These are phyloP conservation scores for Scalopus aquaticus DNA, from an alignment of 2,113 vertebrate species.

Conservation along the genomic window DNA sequence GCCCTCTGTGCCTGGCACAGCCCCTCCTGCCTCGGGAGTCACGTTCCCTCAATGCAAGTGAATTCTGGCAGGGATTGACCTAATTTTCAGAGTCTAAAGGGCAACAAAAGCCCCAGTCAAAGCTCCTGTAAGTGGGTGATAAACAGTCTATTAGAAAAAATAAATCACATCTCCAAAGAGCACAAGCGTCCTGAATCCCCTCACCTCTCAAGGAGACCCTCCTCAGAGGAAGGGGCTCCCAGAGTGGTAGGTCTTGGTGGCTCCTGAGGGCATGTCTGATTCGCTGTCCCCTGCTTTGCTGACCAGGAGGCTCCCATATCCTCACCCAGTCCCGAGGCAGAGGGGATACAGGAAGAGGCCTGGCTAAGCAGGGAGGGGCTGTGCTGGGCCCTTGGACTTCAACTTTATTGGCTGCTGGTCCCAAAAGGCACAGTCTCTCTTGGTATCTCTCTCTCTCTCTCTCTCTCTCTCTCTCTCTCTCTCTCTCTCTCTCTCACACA, in stretches of 20 bases:
- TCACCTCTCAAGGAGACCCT: conserved; percentile 72
- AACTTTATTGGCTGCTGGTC: no score
- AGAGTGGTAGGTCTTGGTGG: rapidly evolving
- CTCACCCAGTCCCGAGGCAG: no score
- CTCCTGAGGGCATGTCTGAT: background rate
- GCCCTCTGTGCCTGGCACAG: background rate
- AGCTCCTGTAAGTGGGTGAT: conserved; percentile 41
- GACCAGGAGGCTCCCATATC: no score
- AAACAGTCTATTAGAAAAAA: conserved; percentile 69
- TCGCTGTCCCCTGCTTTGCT: background rate
- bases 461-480: no score
- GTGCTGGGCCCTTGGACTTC: background rate
- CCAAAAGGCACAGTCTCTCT: background rate
- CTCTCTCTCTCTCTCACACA: no score
- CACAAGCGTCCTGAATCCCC: conserved; percentile 46
- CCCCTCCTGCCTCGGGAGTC: rapidly evolving
- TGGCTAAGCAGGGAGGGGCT: background rate
- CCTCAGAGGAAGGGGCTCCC: conserved; percentile 63
- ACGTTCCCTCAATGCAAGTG: conserved; percentile 2
- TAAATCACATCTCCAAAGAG: conserved; percentile 55
- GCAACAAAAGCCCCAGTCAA: background rate
- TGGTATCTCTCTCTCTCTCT: no score
- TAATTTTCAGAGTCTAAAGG: conserved; percentile 55
- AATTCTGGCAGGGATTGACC: conserved; percentile 57
- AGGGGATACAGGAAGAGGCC: background rate